Percentiles rank a stretch among this genome's conserved stretches.
These are phyloP conservation scores for Oceanites oceanicus DNA, from an alignment of 2,113 vertebrate genomes.

Conservation along the genomic window DNA sequence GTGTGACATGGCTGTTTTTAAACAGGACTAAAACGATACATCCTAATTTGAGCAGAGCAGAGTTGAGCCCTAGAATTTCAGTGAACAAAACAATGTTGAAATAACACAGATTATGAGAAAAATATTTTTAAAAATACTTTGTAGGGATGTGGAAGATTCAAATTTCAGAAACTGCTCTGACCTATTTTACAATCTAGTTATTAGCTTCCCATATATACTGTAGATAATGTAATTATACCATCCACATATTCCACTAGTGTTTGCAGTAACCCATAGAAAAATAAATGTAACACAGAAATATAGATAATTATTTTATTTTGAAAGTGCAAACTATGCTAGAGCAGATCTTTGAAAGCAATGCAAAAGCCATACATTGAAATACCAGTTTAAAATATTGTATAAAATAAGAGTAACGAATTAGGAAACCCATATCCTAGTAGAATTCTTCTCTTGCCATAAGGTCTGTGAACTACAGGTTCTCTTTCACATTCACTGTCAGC, in stretches of 20 bases:
- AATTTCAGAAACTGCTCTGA: neutral
- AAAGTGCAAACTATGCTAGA: neutral
- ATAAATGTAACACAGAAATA: conserved; percentile 22
- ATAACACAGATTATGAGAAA: neutral
- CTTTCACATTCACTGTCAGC: neutral
- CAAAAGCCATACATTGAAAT: neutral
- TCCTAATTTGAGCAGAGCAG: neutral
- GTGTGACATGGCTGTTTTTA: too few species aligned
- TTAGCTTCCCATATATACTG: too few species aligned
- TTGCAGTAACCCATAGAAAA: conserved; percentile 2
- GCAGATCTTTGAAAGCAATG: neutral
- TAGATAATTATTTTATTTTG: neutral
- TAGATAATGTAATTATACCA: neutral
- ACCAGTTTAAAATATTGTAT: conserved; percentile 10
- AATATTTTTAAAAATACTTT: neutral
- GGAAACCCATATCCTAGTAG: neutral
- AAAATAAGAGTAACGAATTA: neutral
- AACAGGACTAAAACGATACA: neutral
- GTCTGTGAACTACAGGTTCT: neutral
- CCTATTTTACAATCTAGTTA: neutral
- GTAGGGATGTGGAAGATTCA: neutral
- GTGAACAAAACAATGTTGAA: neutral
- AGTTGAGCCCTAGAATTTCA: neutral
- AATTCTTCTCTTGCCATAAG: neutral
- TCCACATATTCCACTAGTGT: neutral